phyloP scores from a whole-genome alignment of 2,888 invertebrate species.

The Oxytorus armatus region DNA sequence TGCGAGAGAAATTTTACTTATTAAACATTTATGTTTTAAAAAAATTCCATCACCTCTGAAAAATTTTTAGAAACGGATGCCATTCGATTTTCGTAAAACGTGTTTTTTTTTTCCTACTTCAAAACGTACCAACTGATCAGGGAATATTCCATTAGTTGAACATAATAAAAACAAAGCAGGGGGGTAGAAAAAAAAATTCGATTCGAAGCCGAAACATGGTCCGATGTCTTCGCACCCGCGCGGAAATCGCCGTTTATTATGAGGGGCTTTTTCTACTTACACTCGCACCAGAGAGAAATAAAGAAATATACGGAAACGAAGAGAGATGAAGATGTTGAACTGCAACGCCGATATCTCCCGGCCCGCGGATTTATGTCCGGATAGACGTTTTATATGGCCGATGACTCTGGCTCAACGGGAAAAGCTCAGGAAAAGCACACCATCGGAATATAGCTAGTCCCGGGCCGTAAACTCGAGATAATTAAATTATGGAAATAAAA shows the following conservation, averaged over 20 bases:
- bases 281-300: conserved; percentile 1
- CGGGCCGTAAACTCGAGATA: conserved; percentile 80
- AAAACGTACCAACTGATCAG: too few relatives aligned
- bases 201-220: not conserved
- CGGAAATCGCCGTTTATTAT: conserved; percentile 18
- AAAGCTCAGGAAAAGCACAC: conserved; percentile 32
- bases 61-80: too few relatives aligned
- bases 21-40: too few relatives aligned
- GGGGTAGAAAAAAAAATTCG: conserved; percentile 2
- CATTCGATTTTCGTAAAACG: too few relatives aligned
- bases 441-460: conserved; percentile 73
- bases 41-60: too few relatives aligned
- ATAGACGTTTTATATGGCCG: conserved; percentile 74
- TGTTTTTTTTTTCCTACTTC: too few relatives aligned
- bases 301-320: not conserved
- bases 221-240: not conserved
- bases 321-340: conserved; percentile 28
- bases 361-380: conserved; percentile 78
- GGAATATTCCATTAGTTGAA: too few relatives aligned
- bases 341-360: conserved; percentile 77
- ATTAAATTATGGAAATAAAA: conserved; percentile 83
- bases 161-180: too few relatives aligned
- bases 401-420: conserved; percentile 75
- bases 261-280: conserved; percentile 1
- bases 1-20: too few relatives aligned